Evolutionary conservation across 92 coral and sea anemone species (phyloP).

Genomic region (Chrysogorgia sp.): DNA sequence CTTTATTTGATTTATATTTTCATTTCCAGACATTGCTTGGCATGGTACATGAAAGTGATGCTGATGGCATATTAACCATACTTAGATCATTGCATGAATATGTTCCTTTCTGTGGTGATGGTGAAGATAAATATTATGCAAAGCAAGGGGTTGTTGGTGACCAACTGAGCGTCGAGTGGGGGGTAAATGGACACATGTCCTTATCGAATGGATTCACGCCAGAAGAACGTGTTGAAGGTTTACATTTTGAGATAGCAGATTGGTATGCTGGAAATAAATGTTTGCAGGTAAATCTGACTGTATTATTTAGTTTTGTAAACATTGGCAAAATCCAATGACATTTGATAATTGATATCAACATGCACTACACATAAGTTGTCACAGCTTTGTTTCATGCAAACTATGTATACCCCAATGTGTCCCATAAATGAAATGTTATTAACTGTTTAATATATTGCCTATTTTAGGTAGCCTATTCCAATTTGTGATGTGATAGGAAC

Average conservation of each 20-base stretch:
- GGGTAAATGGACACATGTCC: slow-evolving; percentile 30
- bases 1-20: neutral
- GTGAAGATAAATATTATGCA: slow-evolving; percentile 50
- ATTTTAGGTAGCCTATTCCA: slow-evolving; percentile 73
- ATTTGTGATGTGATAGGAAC: slow-evolving; percentile 69
- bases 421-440: no score
- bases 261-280: slow-evolving; percentile 69
- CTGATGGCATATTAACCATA: slow-evolving; percentile 63
- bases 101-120: slow-evolving; percentile 67
- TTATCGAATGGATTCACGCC: slow-evolving; percentile 39
- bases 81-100: slow-evolving; percentile 55
- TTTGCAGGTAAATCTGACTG: slow-evolving; percentile 52
- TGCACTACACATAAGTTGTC: no score
- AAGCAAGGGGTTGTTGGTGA: slow-evolving; percentile 68
- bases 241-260: slow-evolving; percentile 39
- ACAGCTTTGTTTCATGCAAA: slow-evolving; percentile 26
- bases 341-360: no score
- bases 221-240: slow-evolving; percentile 29
- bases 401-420: no score
- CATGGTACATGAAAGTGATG: slow-evolving; percentile 70
- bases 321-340: neutral
- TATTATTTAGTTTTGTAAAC: no score
- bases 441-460: no score
- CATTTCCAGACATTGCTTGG: slow-evolving; percentile 66
- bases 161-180: slow-evolving; percentile 42